phyloP scores from a whole-genome alignment of 1,140 invertebrate species.

The Adoxophyes honmai region DNA sequence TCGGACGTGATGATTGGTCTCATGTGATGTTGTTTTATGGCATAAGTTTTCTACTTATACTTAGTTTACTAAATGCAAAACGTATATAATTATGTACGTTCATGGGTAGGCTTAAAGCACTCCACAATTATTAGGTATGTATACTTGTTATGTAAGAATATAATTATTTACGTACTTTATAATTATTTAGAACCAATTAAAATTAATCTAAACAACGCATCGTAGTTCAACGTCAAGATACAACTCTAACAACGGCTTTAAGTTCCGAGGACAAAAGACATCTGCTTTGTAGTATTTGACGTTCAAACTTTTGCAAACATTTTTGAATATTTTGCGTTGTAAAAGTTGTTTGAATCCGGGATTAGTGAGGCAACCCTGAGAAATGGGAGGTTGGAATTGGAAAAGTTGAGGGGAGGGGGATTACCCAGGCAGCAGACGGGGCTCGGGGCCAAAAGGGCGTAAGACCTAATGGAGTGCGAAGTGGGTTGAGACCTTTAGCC shows the following conservation, averaged over 20 bases:
- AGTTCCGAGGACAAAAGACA: slow-evolving; percentile 22
- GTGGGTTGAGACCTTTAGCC: neutral
- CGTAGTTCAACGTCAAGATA: slow-evolving; percentile 6
- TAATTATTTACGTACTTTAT: too few relatives aligned
- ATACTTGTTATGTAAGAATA: too few relatives aligned
- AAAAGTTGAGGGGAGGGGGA: slow-evolving; percentile 41
- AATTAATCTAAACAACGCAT: too few relatives aligned
- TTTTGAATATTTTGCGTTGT: slow-evolving; percentile 38
- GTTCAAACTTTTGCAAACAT: slow-evolving; percentile 20
- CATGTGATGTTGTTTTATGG: too few relatives aligned
- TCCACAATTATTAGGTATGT: too few relatives aligned
- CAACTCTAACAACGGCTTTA: slow-evolving; percentile 10
- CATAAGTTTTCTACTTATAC: too few relatives aligned
- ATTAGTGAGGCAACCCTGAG: slow-evolving; percentile 41
- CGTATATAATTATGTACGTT: too few relatives aligned
- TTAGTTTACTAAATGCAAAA: too few relatives aligned
- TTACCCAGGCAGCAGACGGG: slow-evolving; percentile 19
- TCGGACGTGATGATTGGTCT: too few relatives aligned
- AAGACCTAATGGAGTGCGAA: neutral
- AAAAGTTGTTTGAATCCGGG: slow-evolving; percentile 39
- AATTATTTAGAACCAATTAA: too few relatives aligned
- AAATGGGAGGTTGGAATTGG: slow-evolving; percentile 40
- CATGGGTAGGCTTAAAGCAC: too few relatives aligned
- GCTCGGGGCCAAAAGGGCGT: neutral
- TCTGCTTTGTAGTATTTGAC: slow-evolving; percentile 33